These are phyloP conservation scores for Drosophila ezoana DNA, from an alignment of 2,888 invertebrate species.

Conservation along the genomic window DNA sequence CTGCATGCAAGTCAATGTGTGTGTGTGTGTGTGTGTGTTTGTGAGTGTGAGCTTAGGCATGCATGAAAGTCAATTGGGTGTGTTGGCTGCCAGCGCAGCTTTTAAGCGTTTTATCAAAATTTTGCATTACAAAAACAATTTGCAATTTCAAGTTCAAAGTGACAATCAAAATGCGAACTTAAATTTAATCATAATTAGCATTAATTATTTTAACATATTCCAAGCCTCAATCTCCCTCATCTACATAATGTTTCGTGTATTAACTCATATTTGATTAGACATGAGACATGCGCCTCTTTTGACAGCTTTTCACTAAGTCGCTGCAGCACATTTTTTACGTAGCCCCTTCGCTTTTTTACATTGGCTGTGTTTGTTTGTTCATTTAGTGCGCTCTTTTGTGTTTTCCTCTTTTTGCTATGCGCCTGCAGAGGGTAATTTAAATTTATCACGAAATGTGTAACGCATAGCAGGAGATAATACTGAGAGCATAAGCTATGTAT, in stretches of 20 bases:
- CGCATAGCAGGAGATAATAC: background rate
- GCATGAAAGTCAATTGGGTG: constrained; percentile 64
- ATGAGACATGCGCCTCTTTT: constrained; percentile 56
- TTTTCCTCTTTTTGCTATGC: constrained; percentile 14
- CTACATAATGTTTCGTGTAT: constrained; percentile 46
- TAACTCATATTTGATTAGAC: constrained; percentile 65
- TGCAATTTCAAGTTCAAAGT: constrained; percentile 24
- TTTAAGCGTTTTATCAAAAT: constrained; percentile 13
- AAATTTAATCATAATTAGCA: constrained; percentile 38
- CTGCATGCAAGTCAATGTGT: constrained; percentile 32
- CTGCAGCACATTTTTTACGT: constrained; percentile 22
- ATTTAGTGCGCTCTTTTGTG: constrained; percentile 51
- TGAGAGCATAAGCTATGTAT: no score
- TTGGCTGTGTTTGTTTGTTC: constrained; percentile 48
- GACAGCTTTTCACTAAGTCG: constrained; percentile 55
- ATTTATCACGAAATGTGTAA: background rate
- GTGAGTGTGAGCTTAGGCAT: constrained; percentile 24
- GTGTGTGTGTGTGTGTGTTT: constrained; percentile 11
- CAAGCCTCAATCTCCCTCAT: constrained; percentile 34
- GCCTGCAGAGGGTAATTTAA: background rate
- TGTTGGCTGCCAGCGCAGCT: constrained; percentile 29
- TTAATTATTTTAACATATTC: background rate
- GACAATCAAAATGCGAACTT: constrained; percentile 11
- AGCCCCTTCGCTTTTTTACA: constrained; percentile 8
- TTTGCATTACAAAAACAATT: constrained; percentile 31